Conservation (phyloP, 2,113 vertebrate genomes). For the Catagonus wagneri region DNA sequence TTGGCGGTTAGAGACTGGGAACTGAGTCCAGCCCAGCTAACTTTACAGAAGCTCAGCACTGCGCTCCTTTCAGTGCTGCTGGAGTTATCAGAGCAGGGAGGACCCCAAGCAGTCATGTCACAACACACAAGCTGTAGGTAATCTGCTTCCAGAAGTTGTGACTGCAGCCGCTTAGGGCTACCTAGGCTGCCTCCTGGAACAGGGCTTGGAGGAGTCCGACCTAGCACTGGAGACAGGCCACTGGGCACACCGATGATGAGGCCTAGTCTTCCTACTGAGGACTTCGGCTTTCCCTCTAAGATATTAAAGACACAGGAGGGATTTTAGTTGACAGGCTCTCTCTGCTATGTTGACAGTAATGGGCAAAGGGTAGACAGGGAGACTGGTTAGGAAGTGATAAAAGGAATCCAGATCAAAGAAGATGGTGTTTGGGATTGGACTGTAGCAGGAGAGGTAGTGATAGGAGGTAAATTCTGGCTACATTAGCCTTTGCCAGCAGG, state of each 20-base stretch:
- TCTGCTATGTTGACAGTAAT: neutral
- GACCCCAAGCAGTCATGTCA: neutral
- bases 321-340: neutral
- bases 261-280: neutral
- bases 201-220: slow-evolving; percentile 60
- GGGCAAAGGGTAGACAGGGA: neutral
- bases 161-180: neutral
- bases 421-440: neutral
- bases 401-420: neutral
- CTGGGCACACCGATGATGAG: neutral
- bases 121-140: neutral
- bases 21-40: neutral
- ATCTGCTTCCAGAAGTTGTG: neutral
- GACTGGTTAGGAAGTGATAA: neutral
- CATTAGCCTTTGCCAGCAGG: neutral
- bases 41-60: neutral
- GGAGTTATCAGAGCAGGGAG: neutral
- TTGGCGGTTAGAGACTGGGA: neutral
- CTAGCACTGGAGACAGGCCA: slow-evolving; percentile 77
- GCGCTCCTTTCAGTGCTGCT: neutral
- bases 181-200: slow-evolving; percentile 55
- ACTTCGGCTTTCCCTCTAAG: neutral
- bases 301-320: neutral
- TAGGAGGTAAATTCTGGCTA: neutral
- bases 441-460: neutral